Conservation (phyloP, 2,797 vertebrate species). For the Miopithecus talapoin region DNA sequence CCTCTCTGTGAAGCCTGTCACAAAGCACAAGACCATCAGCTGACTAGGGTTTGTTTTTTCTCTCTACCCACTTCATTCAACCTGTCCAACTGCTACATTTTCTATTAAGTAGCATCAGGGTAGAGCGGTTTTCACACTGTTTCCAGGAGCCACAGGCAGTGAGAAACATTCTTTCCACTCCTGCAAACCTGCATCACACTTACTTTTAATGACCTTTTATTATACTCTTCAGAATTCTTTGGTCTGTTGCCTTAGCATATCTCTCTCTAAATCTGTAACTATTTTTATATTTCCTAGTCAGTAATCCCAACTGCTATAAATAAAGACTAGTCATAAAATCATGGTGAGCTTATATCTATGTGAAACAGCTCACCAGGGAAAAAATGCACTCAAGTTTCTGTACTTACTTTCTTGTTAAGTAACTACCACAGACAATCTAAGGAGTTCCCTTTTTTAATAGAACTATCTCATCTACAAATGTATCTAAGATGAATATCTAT, state of each 20-base stretch:
- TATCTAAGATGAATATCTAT: neutral
- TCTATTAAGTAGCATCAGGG: neutral
- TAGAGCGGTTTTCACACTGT: neutral
- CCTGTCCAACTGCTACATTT: neutral
- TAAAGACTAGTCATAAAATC: neutral
- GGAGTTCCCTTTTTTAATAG: neutral
- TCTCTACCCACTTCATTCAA: neutral
- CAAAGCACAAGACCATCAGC: constrained; percentile 77
- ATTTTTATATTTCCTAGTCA: neutral
- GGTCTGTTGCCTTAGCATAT: neutral
- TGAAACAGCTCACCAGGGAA: neutral
- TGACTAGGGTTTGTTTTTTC: constrained; percentile 28
- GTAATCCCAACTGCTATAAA: neutral
- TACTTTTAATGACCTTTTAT: neutral
- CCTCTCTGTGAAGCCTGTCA: constrained; percentile 51
- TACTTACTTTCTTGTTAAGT: neutral
- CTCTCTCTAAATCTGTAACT: neutral
- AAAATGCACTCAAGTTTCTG: neutral
- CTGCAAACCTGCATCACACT: neutral
- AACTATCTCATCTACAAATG: neutral
- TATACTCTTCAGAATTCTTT: neutral
- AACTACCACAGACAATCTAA: neutral
- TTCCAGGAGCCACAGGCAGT: neutral
- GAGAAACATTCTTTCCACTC: neutral
- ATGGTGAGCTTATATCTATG: neutral